A percentile compares a stretch with the other conserved stretches of the same genome.
Evolutionary conservation across 2,113 vertebrate species (phyloP).

Genomic region (Chaetops frenatus): DNA sequence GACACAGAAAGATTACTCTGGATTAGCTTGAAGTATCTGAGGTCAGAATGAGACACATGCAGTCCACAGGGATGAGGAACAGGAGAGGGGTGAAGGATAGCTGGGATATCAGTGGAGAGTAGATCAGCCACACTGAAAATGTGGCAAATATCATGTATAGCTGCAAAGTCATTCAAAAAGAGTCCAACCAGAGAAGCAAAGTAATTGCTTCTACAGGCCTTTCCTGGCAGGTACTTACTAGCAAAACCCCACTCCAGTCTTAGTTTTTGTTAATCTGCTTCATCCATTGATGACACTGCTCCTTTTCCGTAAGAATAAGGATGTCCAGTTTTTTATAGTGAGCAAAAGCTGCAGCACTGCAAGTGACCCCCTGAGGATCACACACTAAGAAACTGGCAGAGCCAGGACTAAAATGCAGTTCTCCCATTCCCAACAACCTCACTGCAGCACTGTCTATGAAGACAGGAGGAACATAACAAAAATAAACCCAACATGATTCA

Average conservation of each 20-base stretch:
- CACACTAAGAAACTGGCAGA: background rate
- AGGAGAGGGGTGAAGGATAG: background rate
- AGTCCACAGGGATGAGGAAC: background rate
- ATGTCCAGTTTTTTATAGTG: background rate
- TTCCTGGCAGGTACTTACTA: background rate
- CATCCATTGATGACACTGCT: background rate
- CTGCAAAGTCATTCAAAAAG: background rate
- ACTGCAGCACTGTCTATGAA: background rate
- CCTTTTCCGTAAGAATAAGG: background rate
- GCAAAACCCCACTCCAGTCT: background rate
- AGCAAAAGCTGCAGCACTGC: background rate
- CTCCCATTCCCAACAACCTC: background rate
- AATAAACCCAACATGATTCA: background rate
- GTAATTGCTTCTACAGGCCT: background rate
- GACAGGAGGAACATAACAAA: background rate
- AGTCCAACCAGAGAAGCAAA: background rate
- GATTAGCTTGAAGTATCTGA: slow-evolving; percentile 7
- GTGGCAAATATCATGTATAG: background rate
- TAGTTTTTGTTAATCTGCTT: background rate
- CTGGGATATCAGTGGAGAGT: background rate
- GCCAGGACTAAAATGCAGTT: background rate
- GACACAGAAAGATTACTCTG: background rate
- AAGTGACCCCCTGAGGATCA: background rate
- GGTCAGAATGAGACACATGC: background rate
- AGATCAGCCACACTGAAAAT: background rate